A percentile compares a stretch with the other conserved stretches of the same genome.
These are phyloP conservation scores for Hirtodrosophila cameraria DNA, from an alignment of 2,888 invertebrate genomes.

Conservation along the genomic window DNA sequence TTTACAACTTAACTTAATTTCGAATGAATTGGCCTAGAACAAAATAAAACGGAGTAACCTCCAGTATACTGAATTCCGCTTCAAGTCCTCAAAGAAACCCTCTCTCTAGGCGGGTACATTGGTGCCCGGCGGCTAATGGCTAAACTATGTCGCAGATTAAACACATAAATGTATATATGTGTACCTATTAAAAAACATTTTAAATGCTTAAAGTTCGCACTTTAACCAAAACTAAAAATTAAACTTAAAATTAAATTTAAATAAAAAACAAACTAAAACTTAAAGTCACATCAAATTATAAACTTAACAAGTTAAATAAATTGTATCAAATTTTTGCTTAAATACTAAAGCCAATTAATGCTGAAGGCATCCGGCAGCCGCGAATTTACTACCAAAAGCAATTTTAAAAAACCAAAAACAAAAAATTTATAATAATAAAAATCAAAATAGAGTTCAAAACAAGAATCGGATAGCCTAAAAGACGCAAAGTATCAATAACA, in stretches of 20 bases:
- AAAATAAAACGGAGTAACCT: too few species aligned
- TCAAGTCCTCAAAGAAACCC: constrained; percentile 39
- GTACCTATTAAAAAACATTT: constrained; percentile 39
- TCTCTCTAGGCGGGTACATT: background rate
- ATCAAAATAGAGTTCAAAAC: constrained; percentile 21
- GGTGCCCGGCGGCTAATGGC: constrained; percentile 38
- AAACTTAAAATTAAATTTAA: constrained; percentile 21
- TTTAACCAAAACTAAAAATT: too few species aligned
- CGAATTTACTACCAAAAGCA: constrained; percentile 61
- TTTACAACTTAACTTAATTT: too few species aligned
- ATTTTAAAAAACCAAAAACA: constrained; percentile 23
- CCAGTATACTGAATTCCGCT: background rate
- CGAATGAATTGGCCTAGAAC: too few species aligned
- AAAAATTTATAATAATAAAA: background rate
- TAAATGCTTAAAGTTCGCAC: constrained; percentile 52
- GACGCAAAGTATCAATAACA: constrained; percentile 25
- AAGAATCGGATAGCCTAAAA: constrained; percentile 12
- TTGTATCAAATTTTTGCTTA: constrained; percentile 44
- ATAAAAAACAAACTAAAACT: constrained; percentile 3
- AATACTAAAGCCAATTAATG: constrained; percentile 44
- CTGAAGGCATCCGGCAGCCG: constrained; percentile 37
- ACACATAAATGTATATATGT: too few species aligned
- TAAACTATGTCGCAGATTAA: constrained; percentile 31
- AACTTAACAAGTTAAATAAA: constrained; percentile 7
- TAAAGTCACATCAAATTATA: background rate